Conservation (phyloP, 2,888 invertebrate genomes). For the Sisyra nigra region DNA sequence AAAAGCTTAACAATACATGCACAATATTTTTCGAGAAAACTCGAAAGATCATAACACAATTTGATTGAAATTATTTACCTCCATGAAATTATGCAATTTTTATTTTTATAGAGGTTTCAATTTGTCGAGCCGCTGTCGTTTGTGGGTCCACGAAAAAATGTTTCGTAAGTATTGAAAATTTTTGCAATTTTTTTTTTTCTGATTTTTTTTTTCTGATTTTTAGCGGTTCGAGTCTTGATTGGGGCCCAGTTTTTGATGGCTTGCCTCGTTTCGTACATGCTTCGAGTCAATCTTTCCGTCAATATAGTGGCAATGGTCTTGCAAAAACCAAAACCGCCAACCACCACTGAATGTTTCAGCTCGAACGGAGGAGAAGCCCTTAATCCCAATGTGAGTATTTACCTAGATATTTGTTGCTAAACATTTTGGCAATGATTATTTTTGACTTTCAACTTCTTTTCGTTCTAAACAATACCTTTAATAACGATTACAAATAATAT, state of each 20-base stretch:
- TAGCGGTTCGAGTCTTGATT: slow-evolving; percentile 30
- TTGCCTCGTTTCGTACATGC: slow-evolving; percentile 56
- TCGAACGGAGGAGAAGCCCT: slow-evolving; percentile 7
- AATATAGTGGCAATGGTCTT: slow-evolving; percentile 57
- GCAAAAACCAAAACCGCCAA: slow-evolving; percentile 19
- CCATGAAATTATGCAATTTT: too few species aligned
- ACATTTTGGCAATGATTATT: not conserved
- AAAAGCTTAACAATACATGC: too few species aligned
- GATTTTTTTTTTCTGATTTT: not conserved
- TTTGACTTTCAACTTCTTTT: not conserved
- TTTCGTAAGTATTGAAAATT: not conserved
- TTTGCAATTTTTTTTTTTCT: not conserved
- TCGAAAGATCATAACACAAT: too few species aligned
- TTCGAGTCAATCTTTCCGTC: slow-evolving; percentile 59
- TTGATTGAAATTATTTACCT: too few species aligned
- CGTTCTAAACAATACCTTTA: too few species aligned
- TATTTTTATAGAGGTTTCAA: too few species aligned
- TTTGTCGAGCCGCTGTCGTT: too few species aligned
- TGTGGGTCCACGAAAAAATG: too few species aligned
- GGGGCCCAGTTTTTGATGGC: slow-evolving; percentile 57
- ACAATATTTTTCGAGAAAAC: too few species aligned
- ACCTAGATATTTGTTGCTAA: not conserved
- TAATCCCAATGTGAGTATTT: slow-evolving; percentile 13
- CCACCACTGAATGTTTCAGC: slow-evolving; percentile 19
- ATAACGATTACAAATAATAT: too few species aligned